phyloP scores from a whole-genome alignment of 2,113 vertebrate species.

The Boulengeromyrus knoepffleri region DNA sequence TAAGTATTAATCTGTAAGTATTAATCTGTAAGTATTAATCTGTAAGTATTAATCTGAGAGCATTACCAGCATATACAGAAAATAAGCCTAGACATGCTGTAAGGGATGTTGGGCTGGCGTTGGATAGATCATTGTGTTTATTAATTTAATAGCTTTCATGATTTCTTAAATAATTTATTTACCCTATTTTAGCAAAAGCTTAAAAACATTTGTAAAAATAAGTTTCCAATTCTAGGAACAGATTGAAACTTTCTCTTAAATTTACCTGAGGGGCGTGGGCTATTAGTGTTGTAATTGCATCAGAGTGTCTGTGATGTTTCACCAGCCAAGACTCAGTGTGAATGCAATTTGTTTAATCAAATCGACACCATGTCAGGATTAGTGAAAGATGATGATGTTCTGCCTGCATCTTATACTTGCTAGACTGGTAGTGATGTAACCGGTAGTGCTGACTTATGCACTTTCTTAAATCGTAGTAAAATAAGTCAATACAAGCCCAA shows the following conservation, averaged over 20 bases:
- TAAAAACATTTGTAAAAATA: not conserved
- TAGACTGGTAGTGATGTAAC: constrained; percentile 46
- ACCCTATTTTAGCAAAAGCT: not conserved
- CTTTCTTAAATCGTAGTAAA: constrained; percentile 64
- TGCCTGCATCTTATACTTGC: constrained; percentile 41
- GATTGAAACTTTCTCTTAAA: not conserved
- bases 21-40: not conserved
- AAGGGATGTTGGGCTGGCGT: constrained; percentile 24
- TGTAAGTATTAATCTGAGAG: not conserved
- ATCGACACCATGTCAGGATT: constrained; percentile 55
- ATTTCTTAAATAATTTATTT: not conserved
- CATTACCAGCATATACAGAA: not conserved
- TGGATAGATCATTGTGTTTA: constrained; percentile 38
- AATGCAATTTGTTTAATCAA: constrained; percentile 60
- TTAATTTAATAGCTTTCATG: constrained; percentile 21
- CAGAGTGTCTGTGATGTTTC: not conserved
- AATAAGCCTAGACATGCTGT: not conserved
- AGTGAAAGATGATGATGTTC: constrained; percentile 65
- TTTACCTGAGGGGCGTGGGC: no score
- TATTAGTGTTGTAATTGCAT: not conserved
- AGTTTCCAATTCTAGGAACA: not conserved
- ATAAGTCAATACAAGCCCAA: constrained; percentile 64
- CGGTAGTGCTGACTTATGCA: constrained; percentile 57
- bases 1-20: not conserved
- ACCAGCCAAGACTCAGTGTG: constrained; percentile 44